These are phyloP conservation scores for Tetanocera ferruginea DNA, from an alignment of 2,888 invertebrate genomes.

Conservation along the genomic window DNA sequence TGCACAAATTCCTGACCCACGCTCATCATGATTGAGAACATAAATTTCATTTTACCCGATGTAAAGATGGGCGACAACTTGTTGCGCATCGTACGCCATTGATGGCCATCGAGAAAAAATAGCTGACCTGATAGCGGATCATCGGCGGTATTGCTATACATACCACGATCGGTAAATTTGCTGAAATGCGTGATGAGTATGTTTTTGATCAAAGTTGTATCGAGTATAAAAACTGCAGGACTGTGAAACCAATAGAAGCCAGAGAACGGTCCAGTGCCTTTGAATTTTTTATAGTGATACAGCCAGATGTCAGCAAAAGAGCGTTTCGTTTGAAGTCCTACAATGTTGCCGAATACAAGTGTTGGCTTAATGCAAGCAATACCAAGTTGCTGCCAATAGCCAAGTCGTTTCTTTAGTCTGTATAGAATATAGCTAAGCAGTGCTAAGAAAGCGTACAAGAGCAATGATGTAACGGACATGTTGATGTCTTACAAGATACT, in stretches of 20 bases:
- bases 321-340: slow-evolving; percentile 37
- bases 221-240: slow-evolving; percentile 54
- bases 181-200: slow-evolving; percentile 57
- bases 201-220: slow-evolving; percentile 52
- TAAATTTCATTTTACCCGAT: slow-evolving; percentile 69
- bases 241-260: slow-evolving; percentile 60
- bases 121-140: slow-evolving; percentile 62
- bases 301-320: slow-evolving; percentile 48
- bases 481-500: no score
- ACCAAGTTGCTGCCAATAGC: slow-evolving; percentile 37
- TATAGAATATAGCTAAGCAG: neutral
- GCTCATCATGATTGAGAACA: slow-evolving; percentile 63
- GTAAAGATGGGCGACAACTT: slow-evolving; percentile 70
- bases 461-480: neutral
- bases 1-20: slow-evolving; percentile 49
- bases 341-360: slow-evolving; percentile 26
- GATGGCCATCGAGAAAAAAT: slow-evolving; percentile 57
- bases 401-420: neutral
- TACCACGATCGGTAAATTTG: slow-evolving; percentile 62
- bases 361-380: slow-evolving; percentile 14
- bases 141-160: slow-evolving; percentile 56
- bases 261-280: slow-evolving; percentile 50
- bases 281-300: slow-evolving; percentile 36
- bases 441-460: neutral
- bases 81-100: slow-evolving; percentile 67